phyloP scores from a whole-genome alignment of 2,888 invertebrate genomes.

The Catocala sponsa region DNA sequence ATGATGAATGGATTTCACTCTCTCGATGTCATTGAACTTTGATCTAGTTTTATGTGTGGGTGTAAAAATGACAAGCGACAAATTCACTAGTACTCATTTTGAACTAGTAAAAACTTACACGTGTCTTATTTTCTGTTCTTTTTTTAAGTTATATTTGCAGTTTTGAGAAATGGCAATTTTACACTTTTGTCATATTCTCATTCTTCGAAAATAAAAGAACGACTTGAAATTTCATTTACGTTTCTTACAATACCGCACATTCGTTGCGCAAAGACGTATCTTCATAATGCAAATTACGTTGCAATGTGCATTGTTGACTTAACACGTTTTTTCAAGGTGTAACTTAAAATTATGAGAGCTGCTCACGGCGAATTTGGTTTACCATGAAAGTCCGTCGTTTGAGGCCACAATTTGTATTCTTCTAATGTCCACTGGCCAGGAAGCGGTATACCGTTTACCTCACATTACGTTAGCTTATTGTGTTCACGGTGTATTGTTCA shows the following conservation, averaged over 20 bases:
- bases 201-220: constrained; percentile 18
- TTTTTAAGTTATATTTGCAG: constrained; percentile 21
- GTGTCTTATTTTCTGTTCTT: constrained; percentile 45
- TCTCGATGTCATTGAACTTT: constrained; percentile 81
- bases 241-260: constrained; percentile 18
- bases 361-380: constrained; percentile 28
- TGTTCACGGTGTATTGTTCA: constrained; percentile 75
- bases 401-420: constrained; percentile 73
- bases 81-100: constrained; percentile 56
- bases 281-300: constrained; percentile 24
- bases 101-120: constrained; percentile 46
- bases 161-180: constrained; percentile 26
- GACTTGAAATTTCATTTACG: constrained; percentile 17
- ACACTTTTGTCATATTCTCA: constrained; percentile 17
- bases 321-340: constrained; percentile 18
- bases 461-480: constrained; percentile 78
- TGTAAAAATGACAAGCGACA: constrained; percentile 69
- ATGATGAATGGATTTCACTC: constrained; percentile 83
- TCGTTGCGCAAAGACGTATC: constrained; percentile 20
- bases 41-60: constrained; percentile 79
- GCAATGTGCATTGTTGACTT: constrained; percentile 21
- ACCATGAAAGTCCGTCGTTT: constrained; percentile 52
- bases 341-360: constrained; percentile 3
- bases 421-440: constrained; percentile 65
- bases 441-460: constrained; percentile 79